Evolutionary conservation across 2,113 vertebrate species (phyloP), one percentile per base, ranked within the genome.

Genomic region (Bubo bubo): DNA sequence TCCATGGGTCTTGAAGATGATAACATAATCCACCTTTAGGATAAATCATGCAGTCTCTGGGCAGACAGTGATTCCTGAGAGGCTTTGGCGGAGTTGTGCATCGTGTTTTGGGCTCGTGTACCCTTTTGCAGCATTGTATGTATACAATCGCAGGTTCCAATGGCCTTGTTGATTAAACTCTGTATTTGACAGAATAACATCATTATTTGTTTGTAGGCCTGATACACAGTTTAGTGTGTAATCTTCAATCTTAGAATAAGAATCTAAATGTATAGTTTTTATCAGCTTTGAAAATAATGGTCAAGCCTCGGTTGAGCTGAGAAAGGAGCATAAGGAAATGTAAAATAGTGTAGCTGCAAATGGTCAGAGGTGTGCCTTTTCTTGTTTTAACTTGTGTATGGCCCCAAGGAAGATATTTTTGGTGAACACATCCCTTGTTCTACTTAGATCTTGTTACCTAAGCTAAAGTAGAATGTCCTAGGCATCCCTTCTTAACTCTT

Each of bases 61-160:
- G 50, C 17, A 60, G 64, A 43, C 8, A 34, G 52, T 22, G 45
- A 4, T 88, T 85, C 23, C 55, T 41, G n/a, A 13, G 53, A 41
- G 24, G 8, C 56, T 91, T 89, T 81, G 20, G 4, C 34, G 22
- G 11, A 76, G 30, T 26, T 72, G 24, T 30, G 22, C 12, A 1
- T 24, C 1, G 1, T 13, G 5, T 34, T 90, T 73, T 45, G 39
- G 24, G 6, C 37, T 88, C 8, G 1, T 20, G 70, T 86, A 63
- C 6, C 3, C 59, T 45, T 90, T 9, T n/a, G 37, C 76, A 70
- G 5, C 11, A 5, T 16, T 60, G 15, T 49, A 4, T 8, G 11
- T 39, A 39, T 4, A 6, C 22, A 43, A 0, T 60, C 37, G 9
- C 0, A 2, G 16, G 14, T 80, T 86, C 64, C 37, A 62, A 0